Conservation (phyloP, 2,797 vertebrate species). For the Sebastiscus tertius region DNA sequence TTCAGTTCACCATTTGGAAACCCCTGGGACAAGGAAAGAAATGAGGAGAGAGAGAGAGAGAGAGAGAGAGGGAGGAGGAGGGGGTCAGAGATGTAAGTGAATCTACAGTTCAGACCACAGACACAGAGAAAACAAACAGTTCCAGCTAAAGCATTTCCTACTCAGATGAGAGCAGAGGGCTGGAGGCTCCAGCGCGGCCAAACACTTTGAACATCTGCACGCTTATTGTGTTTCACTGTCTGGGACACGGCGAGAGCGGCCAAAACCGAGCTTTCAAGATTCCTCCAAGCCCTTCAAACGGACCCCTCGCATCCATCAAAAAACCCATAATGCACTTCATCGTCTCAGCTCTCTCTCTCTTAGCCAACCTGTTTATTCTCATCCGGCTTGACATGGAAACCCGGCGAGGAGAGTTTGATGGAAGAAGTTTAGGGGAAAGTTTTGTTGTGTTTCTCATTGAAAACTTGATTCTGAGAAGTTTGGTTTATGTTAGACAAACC, state of each 20-base stretch:
- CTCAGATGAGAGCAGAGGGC: conserved; percentile 72
- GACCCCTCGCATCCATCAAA: conserved; percentile 68
- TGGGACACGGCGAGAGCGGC: conserved; percentile 65
- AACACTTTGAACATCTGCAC: conserved; percentile 81
- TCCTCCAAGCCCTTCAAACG: conserved; percentile 68
- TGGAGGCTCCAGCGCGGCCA: conserved; percentile 67
- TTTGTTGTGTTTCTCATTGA: conserved; percentile 46
- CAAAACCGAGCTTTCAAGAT: conserved; percentile 72
- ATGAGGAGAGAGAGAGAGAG: conserved; percentile 14
- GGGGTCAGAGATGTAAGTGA: conserved; percentile 74
- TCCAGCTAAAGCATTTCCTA: conserved; percentile 82
- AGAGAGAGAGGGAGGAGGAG: conserved; percentile 7
- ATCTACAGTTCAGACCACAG: conserved; percentile 81
- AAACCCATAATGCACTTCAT: conserved; percentile 66
- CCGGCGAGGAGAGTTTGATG: conserved; percentile 43
- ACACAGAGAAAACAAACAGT: conserved; percentile 82
- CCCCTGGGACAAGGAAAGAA: conserved; percentile 69
- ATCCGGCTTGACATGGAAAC: conserved; percentile 50
- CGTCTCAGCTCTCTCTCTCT: conserved; percentile 50
- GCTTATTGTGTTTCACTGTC: conserved; percentile 79
- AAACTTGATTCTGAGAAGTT: conserved; percentile 35
- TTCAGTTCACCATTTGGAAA: conserved; percentile 76
- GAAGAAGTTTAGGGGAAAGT: conserved; percentile 44
- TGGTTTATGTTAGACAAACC: conserved; percentile 61
- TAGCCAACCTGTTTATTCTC: conserved; percentile 66